These are phyloP conservation scores for Poicephalus meyeri DNA, from an alignment of 2,113 vertebrate genomes.

Conservation along the genomic window DNA sequence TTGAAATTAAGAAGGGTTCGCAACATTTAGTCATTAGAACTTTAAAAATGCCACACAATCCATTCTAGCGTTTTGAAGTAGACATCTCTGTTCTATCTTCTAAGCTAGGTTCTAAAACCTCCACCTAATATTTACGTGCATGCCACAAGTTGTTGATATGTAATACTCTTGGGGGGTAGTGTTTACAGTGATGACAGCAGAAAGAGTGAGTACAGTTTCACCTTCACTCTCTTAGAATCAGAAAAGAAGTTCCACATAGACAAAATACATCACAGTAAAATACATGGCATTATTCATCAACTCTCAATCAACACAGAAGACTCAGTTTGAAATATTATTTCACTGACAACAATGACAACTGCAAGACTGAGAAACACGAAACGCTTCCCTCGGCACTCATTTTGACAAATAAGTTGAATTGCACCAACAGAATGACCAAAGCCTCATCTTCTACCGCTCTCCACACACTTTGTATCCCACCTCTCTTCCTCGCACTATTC, in stretches of 20 bases:
- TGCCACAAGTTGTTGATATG: background rate
- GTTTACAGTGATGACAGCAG: background rate
- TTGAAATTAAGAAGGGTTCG: background rate
- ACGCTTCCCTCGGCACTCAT: background rate
- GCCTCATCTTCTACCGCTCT: background rate
- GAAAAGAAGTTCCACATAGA: background rate
- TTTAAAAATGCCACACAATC: background rate
- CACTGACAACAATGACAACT: background rate
- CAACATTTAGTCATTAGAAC: background rate
- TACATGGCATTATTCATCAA: fast-evolving
- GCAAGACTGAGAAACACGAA: background rate
- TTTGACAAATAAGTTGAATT: background rate
- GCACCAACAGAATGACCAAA: background rate
- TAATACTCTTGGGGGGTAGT: background rate
- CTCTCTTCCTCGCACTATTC: background rate
- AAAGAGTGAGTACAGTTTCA: background rate
- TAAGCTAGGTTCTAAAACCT: background rate
- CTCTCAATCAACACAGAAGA: background rate
- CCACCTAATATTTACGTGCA: background rate
- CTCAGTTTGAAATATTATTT: background rate
- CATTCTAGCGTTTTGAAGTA: background rate
- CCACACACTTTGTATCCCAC: background rate
- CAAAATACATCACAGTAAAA: background rate
- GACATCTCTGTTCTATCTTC: background rate
- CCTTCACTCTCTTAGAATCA: background rate